These are phyloP conservation scores for Mimumesa dahlbomi DNA, from an alignment of 2,888 invertebrate genomes.

Conservation along the genomic window DNA sequence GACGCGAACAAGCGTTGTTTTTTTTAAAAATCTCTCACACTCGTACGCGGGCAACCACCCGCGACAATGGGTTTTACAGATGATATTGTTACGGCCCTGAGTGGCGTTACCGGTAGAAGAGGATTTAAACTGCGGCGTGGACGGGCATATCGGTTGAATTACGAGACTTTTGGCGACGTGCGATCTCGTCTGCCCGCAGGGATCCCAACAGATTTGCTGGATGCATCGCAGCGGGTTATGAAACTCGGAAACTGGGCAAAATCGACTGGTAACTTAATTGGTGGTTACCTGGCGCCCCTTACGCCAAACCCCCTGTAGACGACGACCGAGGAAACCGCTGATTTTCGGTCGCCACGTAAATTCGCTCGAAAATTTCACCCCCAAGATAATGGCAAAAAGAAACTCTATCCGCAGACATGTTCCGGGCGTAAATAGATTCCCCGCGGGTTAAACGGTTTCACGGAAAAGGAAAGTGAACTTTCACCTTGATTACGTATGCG, in stretches of 20 bases:
- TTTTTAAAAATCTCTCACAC: no score
- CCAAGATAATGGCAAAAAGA: background rate
- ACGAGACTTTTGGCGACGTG: conserved; percentile 14
- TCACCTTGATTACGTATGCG: no score
- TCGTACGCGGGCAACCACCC: no score
- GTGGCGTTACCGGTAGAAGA: background rate
- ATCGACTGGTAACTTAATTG: conserved; percentile 56
- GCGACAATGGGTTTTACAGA: no score
- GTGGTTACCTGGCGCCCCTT: conserved; percentile 13
- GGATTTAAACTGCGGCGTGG: conserved; percentile 42
- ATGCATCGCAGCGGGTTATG: conserved; percentile 36
- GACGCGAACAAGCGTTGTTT: no score
- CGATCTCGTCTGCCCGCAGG: background rate
- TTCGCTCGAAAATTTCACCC: background rate
- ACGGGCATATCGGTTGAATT: conserved; percentile 47
- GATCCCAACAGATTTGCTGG: conserved; percentile 45
- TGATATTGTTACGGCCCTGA: no score
- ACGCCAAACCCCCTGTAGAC: background rate
- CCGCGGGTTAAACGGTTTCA: no score
- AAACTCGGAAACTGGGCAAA: conserved; percentile 36
- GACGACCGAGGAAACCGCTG: background rate
- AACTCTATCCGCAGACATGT: no score
- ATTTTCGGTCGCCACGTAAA: background rate
- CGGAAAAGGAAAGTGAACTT: no score
- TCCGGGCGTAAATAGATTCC: no score